Evolutionary conservation across 2,888 invertebrate species (phyloP), one percentile per base, ranked within the genome.

Genomic region (Ochropleura plecta): DNA sequence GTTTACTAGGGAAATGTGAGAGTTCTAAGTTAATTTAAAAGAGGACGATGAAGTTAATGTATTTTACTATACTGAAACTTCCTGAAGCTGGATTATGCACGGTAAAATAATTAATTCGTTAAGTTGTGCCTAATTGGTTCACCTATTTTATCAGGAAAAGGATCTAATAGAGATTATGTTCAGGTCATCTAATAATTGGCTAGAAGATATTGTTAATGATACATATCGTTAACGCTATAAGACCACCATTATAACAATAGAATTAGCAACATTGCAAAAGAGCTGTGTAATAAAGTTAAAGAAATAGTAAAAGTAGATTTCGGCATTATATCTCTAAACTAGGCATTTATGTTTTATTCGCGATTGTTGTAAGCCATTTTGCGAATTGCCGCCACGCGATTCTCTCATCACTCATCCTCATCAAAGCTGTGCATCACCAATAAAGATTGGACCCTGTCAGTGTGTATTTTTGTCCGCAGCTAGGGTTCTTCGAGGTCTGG

Each of bases 401-500:
- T 72, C 30, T 57, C 5, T 53, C 14, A 67, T 71, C 65, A 65
- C 62, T 76, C 73, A 83, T 49, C 64, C 4, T 62, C 70, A 86
- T 79, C 42, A 67, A 70, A 18, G 51, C 48, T 65, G 57, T 51
- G 78, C 46, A 6, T 53, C n/a, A 70, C 46, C 30, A 67, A 55
- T 79, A 9, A 68, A 42, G 14, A 71, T 78, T 76, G 76, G 75
- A 76, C 63, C 79, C 83, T 90, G 89, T 85, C 85, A 90, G 83
- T 88, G 83, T 87, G 65, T 48, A 70, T 89, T 77, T 76, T 60
- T 91, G 84, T 92, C 88, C 88, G 53, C 94, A 96, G 96, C 90
- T 94, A 92, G 99, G 99, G 80, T 99, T 99, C 97, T 99, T 99
- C 94, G 99, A 99, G 96, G 98, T 99, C 82, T 99, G 99, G 99